Evolutionary conservation across 2,797 vertebrate species (phyloP), one percentile per base, ranked within the genome.

Genomic region (Glyptemys insculpta): DNA sequence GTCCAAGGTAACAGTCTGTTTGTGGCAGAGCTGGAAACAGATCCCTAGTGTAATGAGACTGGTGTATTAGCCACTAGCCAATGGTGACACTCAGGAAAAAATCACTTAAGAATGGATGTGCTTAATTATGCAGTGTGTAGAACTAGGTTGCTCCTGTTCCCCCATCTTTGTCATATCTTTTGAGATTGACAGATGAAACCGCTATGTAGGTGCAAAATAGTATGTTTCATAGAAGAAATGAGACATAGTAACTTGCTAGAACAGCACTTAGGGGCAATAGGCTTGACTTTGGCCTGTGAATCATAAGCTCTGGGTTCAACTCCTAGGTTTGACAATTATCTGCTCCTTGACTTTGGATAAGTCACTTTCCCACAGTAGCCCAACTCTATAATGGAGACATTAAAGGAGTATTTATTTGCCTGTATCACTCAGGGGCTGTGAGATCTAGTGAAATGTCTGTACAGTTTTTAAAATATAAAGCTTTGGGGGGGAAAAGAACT

Each of bases 131-230:
- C 94, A 86, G 89, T 85, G 89, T 92, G 56, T 88, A 89, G n/a
- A 91, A 96, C 90, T 92, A 57, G 37, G 86, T 92, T 93, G 10
- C 89, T 96, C 86, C 76, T 90, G 86, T 94, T 96, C 93, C 91
- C 94, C 95, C 95, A 91, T 94, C 76, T 92, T 95, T 97, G 93
- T 94, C 95, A 95, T 94, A 91, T 94, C 96, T 94, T 96, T 50
- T 81, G 50, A 37, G n/a, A 41, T 18, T 72, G 96, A 93, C 79
- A 82, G 68, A 91, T 52, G 81, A 91, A 93, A 90, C 93, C 15
- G 16, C 88, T 90, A 79, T 85, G 80, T 93, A 86, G n/a, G 92
- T 92, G 94, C 90, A 96, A 95, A 97, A 95, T 94, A 95, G 95
- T 54, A 72, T 93, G 84, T 86, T n/a, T 62, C 31, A 31, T 37